Evolutionary conservation across 2,797 vertebrate genomes (phyloP), one percentile per base, ranked within the genome.

Genomic region (Geotrypetes seraphini): DNA sequence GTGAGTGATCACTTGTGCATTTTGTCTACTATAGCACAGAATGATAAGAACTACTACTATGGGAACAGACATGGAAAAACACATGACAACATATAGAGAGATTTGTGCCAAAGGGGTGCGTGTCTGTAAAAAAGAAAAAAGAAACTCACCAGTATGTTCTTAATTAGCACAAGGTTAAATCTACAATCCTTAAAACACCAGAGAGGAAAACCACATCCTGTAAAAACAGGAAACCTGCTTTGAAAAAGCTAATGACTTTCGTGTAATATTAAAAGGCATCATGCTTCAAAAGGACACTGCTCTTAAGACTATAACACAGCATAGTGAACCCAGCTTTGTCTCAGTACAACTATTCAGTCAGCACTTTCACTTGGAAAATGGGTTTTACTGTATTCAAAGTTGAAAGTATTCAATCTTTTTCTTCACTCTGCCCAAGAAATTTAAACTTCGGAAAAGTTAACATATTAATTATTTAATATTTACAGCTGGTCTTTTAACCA

Each of bases 221-320:
- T 64, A 35, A 55, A 53, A 61, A 60, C 46, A 66, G 60, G 57
- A 69, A 66, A 62, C 33, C n/a, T n/a, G 50, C 35, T 53, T 64
- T 60, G 31, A 46, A 44, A 36, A 57, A 54, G 43, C 24, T 64
- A 43, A 67, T 60, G 50, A 57, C 45, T 57, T 55, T 62, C 37
- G n/a, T n/a, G n/a, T n/a, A n/a, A n/a, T n/a, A n/a, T n/a, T n/a
- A n/a, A n/a, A n/a, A n/a, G n/a, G n/a, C n/a, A n/a, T 55, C 48
- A 10, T 15, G 11, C 12, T 28, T 11, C 28, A 10, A 57, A 32
- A 33, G 38, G 15, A 18, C 13, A 53, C 39, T 57, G 50, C 59
- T 53, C 50, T 49, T 57, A 55, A 49, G 47, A 43, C 43, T 28
- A 56, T 48, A 49, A 64, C n/a, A 62, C 39, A 62, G 60, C 56